Base-by-base conservation (phyloP, 2,888 invertebrate species). In the Phlogophora meticulosa region DNA sequence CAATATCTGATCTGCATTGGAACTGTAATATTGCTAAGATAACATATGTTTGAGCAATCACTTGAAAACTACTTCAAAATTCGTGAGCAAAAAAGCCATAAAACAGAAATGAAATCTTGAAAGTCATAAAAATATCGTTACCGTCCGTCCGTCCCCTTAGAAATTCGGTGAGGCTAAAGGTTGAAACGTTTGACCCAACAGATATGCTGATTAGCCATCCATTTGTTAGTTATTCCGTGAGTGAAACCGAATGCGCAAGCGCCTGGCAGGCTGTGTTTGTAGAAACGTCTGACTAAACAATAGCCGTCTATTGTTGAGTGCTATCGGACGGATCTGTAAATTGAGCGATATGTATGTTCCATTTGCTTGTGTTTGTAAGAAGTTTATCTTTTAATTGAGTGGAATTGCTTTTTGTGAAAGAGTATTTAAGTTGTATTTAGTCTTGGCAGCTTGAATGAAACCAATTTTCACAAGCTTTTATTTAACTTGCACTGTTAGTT, bases 271-370 rank as follows among this genome's bases (percentile, higher is more conserved):
- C 52, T 36, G 52, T 64, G 59, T 75, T 60, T 76, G 59, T 76
- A 60, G 56, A 57, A 65, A 72, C 57, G 56, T 53, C 59, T 46
- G 52, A 40, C 49, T 60, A 20, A 68, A 77, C 78, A 79, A 77
- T 70, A 43, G 70, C 32, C 36, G 60, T 38, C 60, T 40, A 45
- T 75, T 66, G 76, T 75, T 42, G 59, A 32, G 28, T 45, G 48
- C 7, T 76, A 75, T 75, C 74, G 2, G 51, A 34, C 10, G 49
- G 34, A 71, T 74, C 74, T 65, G 52, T 58, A 67, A 73, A 80
- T 79, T 72, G 56, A 72, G 67, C 58, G 22, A 17, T 60, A 24
- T 9, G 32, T 24, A 15, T 17, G 15, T 36, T 38, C 9, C 17
- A 32, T 46, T 45, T 48, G 43, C 1, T 15, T 36, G 34, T 15